Conservation (phyloP, 2,113 vertebrate species). For the Nycticebus coucang region DNA sequence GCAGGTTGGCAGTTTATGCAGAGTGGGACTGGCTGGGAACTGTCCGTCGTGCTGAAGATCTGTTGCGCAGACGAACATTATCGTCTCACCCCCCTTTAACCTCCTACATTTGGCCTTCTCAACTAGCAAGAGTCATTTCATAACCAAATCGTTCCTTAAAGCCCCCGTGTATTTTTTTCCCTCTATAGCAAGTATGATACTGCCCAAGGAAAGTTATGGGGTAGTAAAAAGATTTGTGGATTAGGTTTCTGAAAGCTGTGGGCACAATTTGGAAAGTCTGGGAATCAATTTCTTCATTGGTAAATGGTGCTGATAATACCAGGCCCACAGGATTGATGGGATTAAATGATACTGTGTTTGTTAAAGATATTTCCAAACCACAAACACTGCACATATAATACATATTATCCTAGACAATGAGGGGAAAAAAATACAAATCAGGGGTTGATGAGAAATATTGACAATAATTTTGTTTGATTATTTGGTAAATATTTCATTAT, state of each 20-base stretch:
- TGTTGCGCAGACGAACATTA: fast-evolving
- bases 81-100: neutral
- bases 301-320: neutral
- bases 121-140: neutral
- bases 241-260: constrained; percentile 30
- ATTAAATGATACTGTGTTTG: neutral
- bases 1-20: no score
- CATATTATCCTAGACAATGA: no score
- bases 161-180: neutral
- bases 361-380: constrained; percentile 41
- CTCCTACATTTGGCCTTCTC: constrained; percentile 39
- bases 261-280: constrained; percentile 8
- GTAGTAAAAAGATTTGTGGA: neutral
- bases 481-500: constrained; percentile 31
- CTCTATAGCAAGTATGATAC: neutral
- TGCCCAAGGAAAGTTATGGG: neutral
- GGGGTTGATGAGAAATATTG: neutral
- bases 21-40: fast-evolving
- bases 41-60: constrained; percentile 65
- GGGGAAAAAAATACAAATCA: neutral
- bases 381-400: neutral
- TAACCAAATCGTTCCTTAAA: constrained; percentile 9
- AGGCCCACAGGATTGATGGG: neutral
- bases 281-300: constrained; percentile 1
- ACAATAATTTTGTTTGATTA: constrained; percentile 25